Conservation (phyloP, 2,888 invertebrate species). For the Toxonevra muliebris region DNA sequence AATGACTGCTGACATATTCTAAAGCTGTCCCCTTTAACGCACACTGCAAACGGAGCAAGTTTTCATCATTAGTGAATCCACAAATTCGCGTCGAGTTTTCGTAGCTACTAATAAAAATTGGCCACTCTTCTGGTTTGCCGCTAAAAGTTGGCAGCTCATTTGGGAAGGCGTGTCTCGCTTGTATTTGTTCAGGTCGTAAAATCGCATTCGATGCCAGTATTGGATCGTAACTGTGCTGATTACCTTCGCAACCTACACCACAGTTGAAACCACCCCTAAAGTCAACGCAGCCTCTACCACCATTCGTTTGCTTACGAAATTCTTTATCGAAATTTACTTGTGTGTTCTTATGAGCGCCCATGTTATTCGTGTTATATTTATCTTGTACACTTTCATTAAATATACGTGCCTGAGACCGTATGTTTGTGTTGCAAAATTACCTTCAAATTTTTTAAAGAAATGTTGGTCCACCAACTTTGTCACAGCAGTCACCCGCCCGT, state of each 20-base stretch:
- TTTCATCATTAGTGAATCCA: slow-evolving; percentile 20
- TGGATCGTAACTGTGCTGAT: neutral
- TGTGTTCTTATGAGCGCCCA: neutral
- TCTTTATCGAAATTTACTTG: neutral
- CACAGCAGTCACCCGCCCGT: too few species aligned
- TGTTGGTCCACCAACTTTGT: too few species aligned
- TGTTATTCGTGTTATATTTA: too few species aligned
- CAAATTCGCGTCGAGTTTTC: slow-evolving; percentile 17
- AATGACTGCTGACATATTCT: too few species aligned
- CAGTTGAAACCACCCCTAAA: neutral
- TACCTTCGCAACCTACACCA: neutral
- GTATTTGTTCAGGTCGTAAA: slow-evolving; percentile 1
- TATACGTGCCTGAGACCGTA: too few species aligned
- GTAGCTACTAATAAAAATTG: slow-evolving; percentile 18
- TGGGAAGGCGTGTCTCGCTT: slow-evolving; percentile 9
- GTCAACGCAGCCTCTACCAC: neutral
- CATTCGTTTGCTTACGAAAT: neutral
- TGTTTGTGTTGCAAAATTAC: too few species aligned
- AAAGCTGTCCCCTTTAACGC: slow-evolving; percentile 17
- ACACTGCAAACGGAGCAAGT: slow-evolving; percentile 18
- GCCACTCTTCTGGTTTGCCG: slow-evolving; percentile 15
- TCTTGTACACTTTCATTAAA: too few species aligned
- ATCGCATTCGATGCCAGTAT: neutral
- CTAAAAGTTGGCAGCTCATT: slow-evolving; percentile 15
- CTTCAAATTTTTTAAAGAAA: too few species aligned